Evolutionary conservation across 2,797 vertebrate genomes (phyloP).

Genomic region (Darevskia mixta): DNA sequence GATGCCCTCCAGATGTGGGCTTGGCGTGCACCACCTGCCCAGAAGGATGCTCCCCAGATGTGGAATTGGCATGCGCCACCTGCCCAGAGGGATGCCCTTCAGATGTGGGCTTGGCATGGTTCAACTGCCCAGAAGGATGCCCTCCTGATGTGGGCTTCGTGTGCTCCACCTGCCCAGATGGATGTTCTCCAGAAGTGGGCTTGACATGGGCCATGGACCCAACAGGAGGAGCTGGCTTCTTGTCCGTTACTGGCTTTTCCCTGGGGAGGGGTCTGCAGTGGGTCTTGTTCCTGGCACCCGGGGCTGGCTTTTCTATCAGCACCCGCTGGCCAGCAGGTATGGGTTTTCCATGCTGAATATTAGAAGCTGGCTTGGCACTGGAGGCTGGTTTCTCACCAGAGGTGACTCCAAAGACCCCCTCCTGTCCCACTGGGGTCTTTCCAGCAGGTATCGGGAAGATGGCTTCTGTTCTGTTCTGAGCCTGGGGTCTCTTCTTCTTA

Average conservation of each 20-base stretch:
- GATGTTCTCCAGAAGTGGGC: not conserved
- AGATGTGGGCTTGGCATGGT: too few relatives aligned
- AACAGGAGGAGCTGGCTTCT: accelerated
- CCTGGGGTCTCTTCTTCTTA: too few relatives aligned
- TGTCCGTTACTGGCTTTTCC: accelerated
- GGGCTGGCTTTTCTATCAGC: not conserved
- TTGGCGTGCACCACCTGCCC: accelerated
- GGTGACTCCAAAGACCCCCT: accelerated
- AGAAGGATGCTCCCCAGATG: accelerated
- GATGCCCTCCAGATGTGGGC: not conserved
- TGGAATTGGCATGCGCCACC: not conserved
- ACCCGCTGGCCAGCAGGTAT: accelerated
- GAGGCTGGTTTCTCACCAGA: accelerated
- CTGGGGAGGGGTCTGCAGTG: not conserved
- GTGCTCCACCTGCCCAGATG: accelerated
- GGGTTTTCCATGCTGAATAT: not conserved
- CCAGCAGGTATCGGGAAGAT: not conserved
- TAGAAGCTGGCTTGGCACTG: not conserved
- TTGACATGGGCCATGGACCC: not conserved
- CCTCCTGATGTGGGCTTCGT: accelerated
- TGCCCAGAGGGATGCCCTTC: too few relatives aligned
- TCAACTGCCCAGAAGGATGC: too few relatives aligned
- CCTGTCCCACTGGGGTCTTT: not conserved
- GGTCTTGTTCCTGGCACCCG: not conserved
- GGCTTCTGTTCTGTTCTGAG: too few relatives aligned